phyloP scores from a whole-genome alignment of 2,797 vertebrate genomes.

The Hapalemur alaotrensis region DNA sequence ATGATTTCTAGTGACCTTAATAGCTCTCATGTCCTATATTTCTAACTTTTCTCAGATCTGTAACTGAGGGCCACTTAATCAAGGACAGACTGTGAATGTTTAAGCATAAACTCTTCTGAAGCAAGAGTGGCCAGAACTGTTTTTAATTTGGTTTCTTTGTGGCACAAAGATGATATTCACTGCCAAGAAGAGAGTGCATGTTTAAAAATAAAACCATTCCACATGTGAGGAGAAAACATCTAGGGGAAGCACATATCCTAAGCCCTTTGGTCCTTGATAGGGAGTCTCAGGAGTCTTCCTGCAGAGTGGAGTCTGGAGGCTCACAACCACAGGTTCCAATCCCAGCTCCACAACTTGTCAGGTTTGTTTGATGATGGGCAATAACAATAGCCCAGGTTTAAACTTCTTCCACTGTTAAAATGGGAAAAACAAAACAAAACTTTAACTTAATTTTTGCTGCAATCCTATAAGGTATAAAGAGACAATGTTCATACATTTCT shows the following conservation, averaged over 20 bases:
- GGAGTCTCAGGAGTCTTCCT: no score
- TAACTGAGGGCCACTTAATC: not conserved
- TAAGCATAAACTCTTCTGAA: not conserved
- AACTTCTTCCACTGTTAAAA: not conserved
- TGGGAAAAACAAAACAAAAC: not conserved
- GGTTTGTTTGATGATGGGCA: not conserved
- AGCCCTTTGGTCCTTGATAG: not conserved
- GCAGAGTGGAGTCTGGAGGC: not conserved
- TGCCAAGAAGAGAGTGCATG: slow-evolving; percentile 17
- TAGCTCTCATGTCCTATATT: not conserved
- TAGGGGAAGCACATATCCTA: not conserved
- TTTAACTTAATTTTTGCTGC: not conserved
- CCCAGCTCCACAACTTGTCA: not conserved
- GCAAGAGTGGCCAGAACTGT: not conserved
- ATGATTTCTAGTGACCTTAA: not conserved
- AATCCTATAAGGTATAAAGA: no score
- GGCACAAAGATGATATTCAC: not conserved
- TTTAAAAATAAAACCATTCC: not conserved
- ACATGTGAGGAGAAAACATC: not conserved
- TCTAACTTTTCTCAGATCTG: not conserved
- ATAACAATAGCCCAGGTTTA: not conserved
- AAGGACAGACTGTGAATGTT: not conserved
- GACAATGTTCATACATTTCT: not conserved
- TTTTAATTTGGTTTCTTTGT: slow-evolving; percentile 30
- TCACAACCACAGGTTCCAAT: not conserved